Conservation (phyloP, 2,797 vertebrate species). For the Margarornis squamiger region DNA sequence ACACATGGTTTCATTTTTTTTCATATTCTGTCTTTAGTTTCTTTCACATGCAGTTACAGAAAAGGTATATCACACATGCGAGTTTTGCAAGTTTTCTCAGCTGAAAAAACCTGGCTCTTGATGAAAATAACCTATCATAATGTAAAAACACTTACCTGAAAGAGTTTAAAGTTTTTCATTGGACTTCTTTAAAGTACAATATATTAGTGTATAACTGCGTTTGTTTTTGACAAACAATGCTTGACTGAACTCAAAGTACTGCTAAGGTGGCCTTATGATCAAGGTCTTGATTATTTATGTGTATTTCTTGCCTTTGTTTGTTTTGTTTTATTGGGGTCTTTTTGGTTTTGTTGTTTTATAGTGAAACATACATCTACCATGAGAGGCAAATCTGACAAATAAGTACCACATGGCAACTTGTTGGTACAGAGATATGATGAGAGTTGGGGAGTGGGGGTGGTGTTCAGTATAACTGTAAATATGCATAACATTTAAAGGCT, state of each 20-base stretch:
- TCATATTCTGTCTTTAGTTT: neutral
- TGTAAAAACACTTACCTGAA: neutral
- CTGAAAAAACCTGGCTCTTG: neutral
- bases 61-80: neutral
- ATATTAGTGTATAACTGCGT: neutral
- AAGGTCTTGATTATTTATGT: neutral
- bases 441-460: fast-evolving
- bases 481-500: neutral
- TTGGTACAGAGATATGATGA: neutral
- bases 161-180: neutral
- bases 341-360: neutral
- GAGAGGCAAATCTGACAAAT: neutral
- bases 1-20: neutral
- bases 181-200: neutral
- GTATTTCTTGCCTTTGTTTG: neutral
- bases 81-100: neutral
- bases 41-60: neutral
- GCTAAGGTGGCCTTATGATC: neutral
- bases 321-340: neutral
- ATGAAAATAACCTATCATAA: neutral
- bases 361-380: neutral
- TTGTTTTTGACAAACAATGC: neutral
- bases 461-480: neutral
- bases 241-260: neutral
- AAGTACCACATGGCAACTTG: neutral